A percentile compares a stretch with the other conserved stretches of the same genome.
These are phyloP conservation scores for Macrosiphum euphorbiae DNA, from an alignment of 2,888 invertebrate genomes.

Conservation along the genomic window DNA sequence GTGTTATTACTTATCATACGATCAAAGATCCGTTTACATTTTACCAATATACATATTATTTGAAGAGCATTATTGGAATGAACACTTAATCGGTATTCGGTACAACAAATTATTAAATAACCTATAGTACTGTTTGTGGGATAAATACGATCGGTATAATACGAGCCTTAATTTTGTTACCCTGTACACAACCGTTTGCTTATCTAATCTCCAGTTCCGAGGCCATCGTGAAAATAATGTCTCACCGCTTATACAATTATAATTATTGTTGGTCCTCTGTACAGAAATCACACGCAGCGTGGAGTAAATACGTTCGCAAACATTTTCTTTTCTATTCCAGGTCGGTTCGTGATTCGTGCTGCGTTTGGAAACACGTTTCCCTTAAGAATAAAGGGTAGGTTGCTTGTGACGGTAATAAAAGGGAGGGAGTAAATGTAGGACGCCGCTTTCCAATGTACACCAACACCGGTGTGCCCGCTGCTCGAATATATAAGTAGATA, in stretches of 20 bases:
- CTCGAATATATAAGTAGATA: not conserved
- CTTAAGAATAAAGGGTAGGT: constrained; percentile 24
- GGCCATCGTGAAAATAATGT: not conserved
- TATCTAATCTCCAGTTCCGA: constrained; percentile 48
- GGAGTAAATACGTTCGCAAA: not conserved
- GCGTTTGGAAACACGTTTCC: constrained; percentile 13
- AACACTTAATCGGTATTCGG: not conserved
- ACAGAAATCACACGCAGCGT: not conserved
- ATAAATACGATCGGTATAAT: not conserved
- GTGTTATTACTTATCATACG: not conserved
- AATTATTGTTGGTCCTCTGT: not conserved
- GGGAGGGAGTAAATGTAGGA: constrained; percentile 43
- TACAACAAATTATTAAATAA: not conserved
- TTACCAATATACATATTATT: not conserved
- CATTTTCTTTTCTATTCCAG: constrained; percentile 7
- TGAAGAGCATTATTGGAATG: not conserved
- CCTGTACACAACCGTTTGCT: constrained; percentile 9
- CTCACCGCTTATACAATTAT: not conserved
- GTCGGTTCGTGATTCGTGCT: constrained; percentile 2
- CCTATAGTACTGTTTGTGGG: not conserved
- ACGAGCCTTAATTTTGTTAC: constrained; percentile 7
- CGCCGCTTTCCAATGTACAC: constrained; percentile 52
- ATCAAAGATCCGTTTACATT: not conserved
- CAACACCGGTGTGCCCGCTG: not conserved
- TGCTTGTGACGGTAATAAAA: not conserved